Evolutionary conservation across 1,140 invertebrate genomes (phyloP).

Genomic region (Cherax destructor): DNA sequence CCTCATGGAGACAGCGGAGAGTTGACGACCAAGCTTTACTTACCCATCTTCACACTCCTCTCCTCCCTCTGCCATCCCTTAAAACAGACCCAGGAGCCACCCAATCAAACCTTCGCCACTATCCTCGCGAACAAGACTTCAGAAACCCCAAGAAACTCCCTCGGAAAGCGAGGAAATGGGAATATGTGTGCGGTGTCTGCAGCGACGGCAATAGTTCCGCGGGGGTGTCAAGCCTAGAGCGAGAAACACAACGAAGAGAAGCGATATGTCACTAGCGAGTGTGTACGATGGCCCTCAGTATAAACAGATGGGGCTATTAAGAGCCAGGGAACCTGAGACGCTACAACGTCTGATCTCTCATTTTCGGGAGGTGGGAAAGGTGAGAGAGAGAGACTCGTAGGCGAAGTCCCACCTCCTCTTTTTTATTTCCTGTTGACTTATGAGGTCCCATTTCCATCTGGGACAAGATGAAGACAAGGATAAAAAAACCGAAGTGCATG

Average conservation of each 20-base stretch:
- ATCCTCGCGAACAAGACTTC: not conserved
- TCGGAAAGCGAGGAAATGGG: not conserved
- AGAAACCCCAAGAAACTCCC: not conserved
- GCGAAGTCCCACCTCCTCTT: too few relatives aligned
- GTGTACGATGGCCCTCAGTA: constrained; percentile 58
- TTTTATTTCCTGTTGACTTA: too few relatives aligned
- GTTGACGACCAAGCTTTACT: constrained; percentile 24
- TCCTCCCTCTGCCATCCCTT: not conserved
- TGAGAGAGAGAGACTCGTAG: too few relatives aligned
- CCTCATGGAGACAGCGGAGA: constrained; percentile 31
- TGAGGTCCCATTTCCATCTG: too few relatives aligned
- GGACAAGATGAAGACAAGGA: too few relatives aligned
- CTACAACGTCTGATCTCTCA: constrained; percentile 27
- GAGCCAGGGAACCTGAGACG: constrained; percentile 30
- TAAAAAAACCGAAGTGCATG: too few relatives aligned
- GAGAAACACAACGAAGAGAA: constrained; percentile 55
- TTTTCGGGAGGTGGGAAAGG: constrained; percentile 1
- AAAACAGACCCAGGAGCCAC: not conserved
- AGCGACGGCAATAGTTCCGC: constrained; percentile 27
- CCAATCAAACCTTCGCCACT: not conserved
- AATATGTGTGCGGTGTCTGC: not conserved
- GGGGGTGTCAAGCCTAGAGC: constrained; percentile 44
- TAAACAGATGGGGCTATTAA: constrained; percentile 64
- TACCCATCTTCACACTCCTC: not conserved
- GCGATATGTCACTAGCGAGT: constrained; percentile 58